phyloP scores from a whole-genome alignment of 1,140 invertebrate species.

The Contarinia nasturtii region DNA sequence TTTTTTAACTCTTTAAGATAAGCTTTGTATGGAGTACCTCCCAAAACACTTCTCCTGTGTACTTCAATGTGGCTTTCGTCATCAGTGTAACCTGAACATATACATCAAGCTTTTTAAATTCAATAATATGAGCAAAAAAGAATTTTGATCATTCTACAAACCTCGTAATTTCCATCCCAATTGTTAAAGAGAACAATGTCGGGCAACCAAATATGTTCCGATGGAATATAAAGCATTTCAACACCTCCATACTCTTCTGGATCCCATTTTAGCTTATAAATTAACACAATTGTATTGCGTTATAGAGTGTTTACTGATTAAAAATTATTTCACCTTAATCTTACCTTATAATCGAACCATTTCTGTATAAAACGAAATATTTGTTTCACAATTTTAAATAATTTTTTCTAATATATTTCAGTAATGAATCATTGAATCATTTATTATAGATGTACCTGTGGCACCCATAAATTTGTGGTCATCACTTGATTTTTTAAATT shows the following conservation, averaged over 20 bases:
- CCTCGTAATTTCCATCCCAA: constrained; percentile 91
- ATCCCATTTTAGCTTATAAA: constrained; percentile 82
- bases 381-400: too few relatives aligned
- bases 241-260: constrained; percentile 85
- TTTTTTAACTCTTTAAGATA: too few relatives aligned
- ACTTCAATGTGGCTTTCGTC: constrained; percentile 86
- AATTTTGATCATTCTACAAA: constrained; percentile 9
- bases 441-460: too few relatives aligned
- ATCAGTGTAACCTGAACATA: constrained; percentile 75
- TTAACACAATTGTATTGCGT: too few relatives aligned
- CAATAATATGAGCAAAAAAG: too few relatives aligned
- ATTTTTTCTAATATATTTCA: too few relatives aligned
- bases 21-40: too few relatives aligned
- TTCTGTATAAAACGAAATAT: constrained; percentile 62
- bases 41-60: constrained; percentile 77
- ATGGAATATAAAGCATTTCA: constrained; percentile 79
- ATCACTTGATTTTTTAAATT: too few relatives aligned
- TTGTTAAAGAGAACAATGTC: constrained; percentile 81
- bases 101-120: too few relatives aligned
- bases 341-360: constrained; percentile 91
- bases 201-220: constrained; percentile 81
- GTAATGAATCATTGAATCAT: too few relatives aligned
- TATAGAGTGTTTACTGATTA: too few relatives aligned
- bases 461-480: constrained; percentile 27
- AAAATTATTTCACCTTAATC: too few relatives aligned